Evolutionary conservation across 2,888 invertebrate species (phyloP).

Genomic region (Melangyna quadrimaculata): DNA sequence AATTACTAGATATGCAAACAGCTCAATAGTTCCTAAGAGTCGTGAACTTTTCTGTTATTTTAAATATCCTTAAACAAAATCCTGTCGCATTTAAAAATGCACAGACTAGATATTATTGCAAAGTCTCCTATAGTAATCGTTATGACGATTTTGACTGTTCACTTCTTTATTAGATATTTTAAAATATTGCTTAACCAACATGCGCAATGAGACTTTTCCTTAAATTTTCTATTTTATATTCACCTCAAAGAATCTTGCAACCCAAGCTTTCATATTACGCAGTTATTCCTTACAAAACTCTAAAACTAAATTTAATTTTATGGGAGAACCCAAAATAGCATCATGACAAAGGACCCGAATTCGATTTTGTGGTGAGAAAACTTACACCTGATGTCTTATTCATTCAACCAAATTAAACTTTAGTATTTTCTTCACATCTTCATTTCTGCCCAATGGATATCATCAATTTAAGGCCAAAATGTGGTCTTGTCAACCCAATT

Average conservation of each 20-base stretch:
- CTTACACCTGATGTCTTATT: constrained; percentile 5
- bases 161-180: too few species aligned
- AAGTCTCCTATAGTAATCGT: too few species aligned
- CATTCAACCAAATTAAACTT: not conserved
- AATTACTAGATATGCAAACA: too few species aligned
- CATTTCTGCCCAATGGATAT: not conserved
- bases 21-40: too few species aligned
- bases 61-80: too few species aligned
- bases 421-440: not conserved
- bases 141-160: too few species aligned
- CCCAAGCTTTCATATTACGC: not conserved
- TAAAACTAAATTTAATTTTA: not conserved
- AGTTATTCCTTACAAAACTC: not conserved
- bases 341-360: not conserved
- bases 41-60: too few species aligned
- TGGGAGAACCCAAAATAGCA: not conserved
- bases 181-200: not conserved
- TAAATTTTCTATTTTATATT: not conserved
- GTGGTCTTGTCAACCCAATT: constrained; percentile 13
- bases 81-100: too few species aligned
- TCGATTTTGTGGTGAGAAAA: constrained; percentile 15
- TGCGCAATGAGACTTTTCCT: not conserved
- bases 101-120: too few species aligned
- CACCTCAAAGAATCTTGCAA: not conserved
- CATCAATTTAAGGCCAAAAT: constrained; percentile 2